Conservation (phyloP, 2,113 vertebrate genomes). For the Orycteropus afer region DNA sequence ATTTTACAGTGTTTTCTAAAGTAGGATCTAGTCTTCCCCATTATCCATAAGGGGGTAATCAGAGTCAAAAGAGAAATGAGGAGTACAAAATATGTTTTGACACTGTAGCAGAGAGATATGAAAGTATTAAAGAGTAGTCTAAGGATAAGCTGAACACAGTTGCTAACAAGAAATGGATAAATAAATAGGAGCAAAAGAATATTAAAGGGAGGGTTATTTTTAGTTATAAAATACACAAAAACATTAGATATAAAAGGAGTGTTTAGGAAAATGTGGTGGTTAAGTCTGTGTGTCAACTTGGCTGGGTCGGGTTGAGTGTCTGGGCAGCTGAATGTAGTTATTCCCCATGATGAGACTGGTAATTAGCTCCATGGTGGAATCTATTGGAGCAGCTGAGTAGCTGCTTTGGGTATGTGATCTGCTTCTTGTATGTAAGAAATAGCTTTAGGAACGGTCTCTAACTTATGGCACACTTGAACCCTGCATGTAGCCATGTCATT, state of each 20-base stretch:
- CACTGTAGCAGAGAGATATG: not conserved
- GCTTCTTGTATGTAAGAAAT: no score
- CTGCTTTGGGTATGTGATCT: no score
- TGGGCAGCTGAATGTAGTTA: no score
- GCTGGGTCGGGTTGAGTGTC: no score
- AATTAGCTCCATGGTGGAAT: no score
- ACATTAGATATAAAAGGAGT: not conserved
- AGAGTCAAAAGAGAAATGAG: slow-evolving; percentile 30
- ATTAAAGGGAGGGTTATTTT: not conserved
- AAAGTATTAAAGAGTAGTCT: not conserved
- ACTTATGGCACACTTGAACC: no score
- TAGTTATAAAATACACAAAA: not conserved
- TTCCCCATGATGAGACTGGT: no score
- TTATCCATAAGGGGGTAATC: slow-evolving; percentile 35
- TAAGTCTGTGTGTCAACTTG: no score
- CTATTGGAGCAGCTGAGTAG: no score
- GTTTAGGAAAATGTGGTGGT: no score
- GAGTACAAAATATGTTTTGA: not conserved
- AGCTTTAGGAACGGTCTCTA: no score
- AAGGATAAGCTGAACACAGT: not conserved
- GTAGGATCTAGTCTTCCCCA: not conserved
- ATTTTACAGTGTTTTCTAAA: not conserved
- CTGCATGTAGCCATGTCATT: no score
- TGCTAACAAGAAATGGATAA: not conserved
- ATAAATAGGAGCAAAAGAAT: not conserved